phyloP scores from a whole-genome alignment of 64 coral and sea anemone species.

The Exaiptasia diaphana region DNA sequence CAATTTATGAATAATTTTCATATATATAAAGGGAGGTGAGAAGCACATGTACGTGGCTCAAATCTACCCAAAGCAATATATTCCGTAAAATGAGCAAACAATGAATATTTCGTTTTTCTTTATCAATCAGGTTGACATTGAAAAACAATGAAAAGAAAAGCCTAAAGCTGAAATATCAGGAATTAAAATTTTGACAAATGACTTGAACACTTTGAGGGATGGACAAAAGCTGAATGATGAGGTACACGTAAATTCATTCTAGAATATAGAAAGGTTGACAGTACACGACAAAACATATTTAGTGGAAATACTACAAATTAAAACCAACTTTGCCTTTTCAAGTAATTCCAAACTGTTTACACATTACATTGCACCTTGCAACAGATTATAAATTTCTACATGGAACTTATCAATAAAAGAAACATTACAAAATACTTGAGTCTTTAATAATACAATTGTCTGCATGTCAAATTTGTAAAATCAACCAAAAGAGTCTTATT shows the following conservation, averaged over 20 bases:
- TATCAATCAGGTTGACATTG: not conserved
- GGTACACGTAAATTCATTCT: not conserved
- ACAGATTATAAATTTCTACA: slow-evolving; percentile 6
- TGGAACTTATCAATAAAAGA: not conserved
- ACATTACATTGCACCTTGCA: not conserved
- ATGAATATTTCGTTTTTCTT: not conserved
- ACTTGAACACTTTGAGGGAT: not conserved
- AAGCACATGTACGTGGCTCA: no score
- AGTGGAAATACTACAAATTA: not conserved
- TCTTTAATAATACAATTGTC: not conserved
- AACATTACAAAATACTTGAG: not conserved
- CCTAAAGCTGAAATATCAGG: not conserved
- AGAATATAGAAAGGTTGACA: not conserved
- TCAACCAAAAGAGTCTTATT: no score
- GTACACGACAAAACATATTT: no score
- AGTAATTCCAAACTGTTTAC: not conserved
- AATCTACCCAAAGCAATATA: no score
- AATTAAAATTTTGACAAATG: not conserved
- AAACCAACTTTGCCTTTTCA: not conserved
- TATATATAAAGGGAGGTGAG: no score
- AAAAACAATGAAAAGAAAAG: not conserved
- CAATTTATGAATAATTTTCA: no score
- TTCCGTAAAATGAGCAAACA: no score
- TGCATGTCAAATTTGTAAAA: no score
- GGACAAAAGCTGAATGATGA: not conserved